Percentiles rank a stretch among this genome's conserved stretches.
These are phyloP conservation scores for Phoxinus phoxinus DNA, from an alignment of 2,113 vertebrate genomes.

Conservation along the genomic window DNA sequence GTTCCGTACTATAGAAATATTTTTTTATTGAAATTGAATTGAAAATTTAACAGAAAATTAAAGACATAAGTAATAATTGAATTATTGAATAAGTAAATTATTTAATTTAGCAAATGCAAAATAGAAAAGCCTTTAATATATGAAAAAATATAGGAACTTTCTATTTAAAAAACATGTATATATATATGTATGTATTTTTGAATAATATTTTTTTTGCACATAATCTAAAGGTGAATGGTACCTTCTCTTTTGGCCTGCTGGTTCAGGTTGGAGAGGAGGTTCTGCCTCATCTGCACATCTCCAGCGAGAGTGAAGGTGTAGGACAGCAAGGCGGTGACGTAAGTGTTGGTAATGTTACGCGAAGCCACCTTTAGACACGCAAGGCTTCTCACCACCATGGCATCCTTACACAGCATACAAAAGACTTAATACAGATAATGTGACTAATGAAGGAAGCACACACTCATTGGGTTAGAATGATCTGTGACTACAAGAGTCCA, in stretches of 20 bases:
- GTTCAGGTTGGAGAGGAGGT: constrained; percentile 67
- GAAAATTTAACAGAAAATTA: not conserved
- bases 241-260: constrained; percentile 47
- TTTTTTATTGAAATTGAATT: not conserved
- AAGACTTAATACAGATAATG: too few species aligned
- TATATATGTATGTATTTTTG: too few species aligned
- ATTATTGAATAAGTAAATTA: too few species aligned
- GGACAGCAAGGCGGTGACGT: constrained; percentile 81
- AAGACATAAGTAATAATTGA: too few species aligned
- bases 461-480: not conserved
- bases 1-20: not conserved
- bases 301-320: constrained; percentile 87
- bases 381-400: constrained; percentile 73
- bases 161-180: too few species aligned
- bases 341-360: constrained; percentile 67
- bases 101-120: too few species aligned
- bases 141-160: too few species aligned
- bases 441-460: too few species aligned
- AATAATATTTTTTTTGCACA: too few species aligned
- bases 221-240: not conserved
- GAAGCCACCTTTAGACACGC: constrained; percentile 70
- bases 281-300: constrained; percentile 70
- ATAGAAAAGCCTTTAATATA: too few species aligned
- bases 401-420: constrained; percentile 67
- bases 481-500: not conserved